A percentile compares a stretch with the other conserved stretches of the same genome.
phyloP scores from a whole-genome alignment of 2,797 vertebrate genomes.

The Cyclopterus lumpus region DNA sequence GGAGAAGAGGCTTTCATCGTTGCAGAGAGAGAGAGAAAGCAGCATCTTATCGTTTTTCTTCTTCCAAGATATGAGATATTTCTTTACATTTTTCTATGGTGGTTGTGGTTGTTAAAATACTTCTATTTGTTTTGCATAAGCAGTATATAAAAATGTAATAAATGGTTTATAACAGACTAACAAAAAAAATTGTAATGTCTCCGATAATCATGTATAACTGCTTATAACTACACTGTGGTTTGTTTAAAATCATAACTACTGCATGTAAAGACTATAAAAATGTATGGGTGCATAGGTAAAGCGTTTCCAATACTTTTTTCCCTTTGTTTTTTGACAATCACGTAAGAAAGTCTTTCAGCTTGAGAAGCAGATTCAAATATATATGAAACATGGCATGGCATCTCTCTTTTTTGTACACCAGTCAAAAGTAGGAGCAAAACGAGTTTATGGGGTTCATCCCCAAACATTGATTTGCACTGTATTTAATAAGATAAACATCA shows the following conservation, averaged over 20 bases:
- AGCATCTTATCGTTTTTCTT: not conserved
- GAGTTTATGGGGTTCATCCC: constrained; percentile 21
- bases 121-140: not conserved
- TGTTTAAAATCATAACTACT: not conserved
- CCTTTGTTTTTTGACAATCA: not conserved
- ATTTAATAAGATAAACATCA: constrained; percentile 60
- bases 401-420: too few species aligned
- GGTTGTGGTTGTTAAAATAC: not conserved
- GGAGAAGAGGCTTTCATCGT: not conserved
- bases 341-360: not conserved
- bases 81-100: not conserved
- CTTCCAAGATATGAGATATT: not conserved
- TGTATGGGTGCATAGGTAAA: not conserved
- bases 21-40: not conserved
- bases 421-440: constrained; percentile 7
- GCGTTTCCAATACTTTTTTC: not conserved
- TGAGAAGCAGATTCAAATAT: not conserved
- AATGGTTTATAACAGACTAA: not conserved
- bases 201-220: not conserved
- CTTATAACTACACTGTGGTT: not conserved
- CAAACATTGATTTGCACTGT: constrained; percentile 39
- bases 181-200: too few species aligned
- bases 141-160: not conserved
- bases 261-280: not conserved
- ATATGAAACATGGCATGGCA: not conserved